Base-by-base conservation (phyloP, 2,113 vertebrate genomes). In the Ophthalmolycus amberensis region DNA sequence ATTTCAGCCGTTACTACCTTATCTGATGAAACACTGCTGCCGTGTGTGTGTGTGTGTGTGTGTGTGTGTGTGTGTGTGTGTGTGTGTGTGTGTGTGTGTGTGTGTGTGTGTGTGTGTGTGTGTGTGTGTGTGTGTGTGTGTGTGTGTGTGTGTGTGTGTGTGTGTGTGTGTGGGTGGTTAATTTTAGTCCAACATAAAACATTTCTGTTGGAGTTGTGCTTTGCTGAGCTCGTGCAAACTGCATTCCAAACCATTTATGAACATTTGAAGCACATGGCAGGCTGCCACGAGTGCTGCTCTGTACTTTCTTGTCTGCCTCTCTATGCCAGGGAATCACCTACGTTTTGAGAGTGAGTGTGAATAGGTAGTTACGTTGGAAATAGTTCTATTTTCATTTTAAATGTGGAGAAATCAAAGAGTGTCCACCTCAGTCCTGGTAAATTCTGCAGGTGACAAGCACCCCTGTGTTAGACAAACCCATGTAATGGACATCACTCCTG, bases 191-290 rank as follows among this genome's bases (percentile, higher is more conserved):
- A 89, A 90, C 87, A 87, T 86, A 85, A 92, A 94, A 88, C 66
- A 77, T 89, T 85, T 80, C 54, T 71, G 80, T 75, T 71, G 40
- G 75, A 90, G 86, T 87, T 77, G n/a, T 82, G 84, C 80, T 80
- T 82, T 29, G 6, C 75, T 37, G 75, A 72, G 66, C 87, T 71
- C 85, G 74, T 80, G 88, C 90, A 80, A 82, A 80, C 89, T 82
- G 84, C 91, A 93, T 94, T 93, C 93, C 92, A 92, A 87, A 77
- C 92, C 93, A 91, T 94, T 92, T 94, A 94, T 91, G 93, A 94
- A 87, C 93, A 94, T 94, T 92, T 89, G 85, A 84, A 80, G 86
- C 58, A 40, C 29, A 72, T 90, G 80, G 65, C 85, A 20, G 68
- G 73, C 79, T 54, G 80, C 62, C 37, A 40, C 54, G 1, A 84